Evolutionary conservation across 2,888 invertebrate genomes (phyloP), one percentile per base, ranked within the genome.

Genomic region (Dasypolia templi): DNA sequence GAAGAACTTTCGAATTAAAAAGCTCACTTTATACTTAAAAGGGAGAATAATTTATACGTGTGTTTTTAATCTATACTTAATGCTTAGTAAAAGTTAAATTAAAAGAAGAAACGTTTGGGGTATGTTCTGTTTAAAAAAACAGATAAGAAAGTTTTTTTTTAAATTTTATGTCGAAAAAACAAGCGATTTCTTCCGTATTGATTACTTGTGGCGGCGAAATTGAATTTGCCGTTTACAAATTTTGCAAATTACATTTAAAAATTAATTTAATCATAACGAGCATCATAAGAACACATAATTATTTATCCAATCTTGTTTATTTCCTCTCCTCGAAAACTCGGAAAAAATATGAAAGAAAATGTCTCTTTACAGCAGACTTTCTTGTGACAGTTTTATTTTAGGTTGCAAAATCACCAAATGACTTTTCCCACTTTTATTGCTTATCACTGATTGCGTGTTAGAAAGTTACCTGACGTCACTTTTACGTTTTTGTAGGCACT

Each of bases 1-100:
- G 17, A 74, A 22, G 75, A 87, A 73, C 72, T 87, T 81, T 55
- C 2, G 46, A 66, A 85, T 87, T 82, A 73, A 84, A 86, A 82
- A 74, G 71, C 75, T 61, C 42, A 66, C 74, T 74, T 72, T 62
- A 26, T 68, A 59, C 67, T 83, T 59, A 32, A 26, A 64, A 69
- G 62, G 66, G 58, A 62, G 64, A 69, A 59, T 62, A 77, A 70
- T 65, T 77, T 79, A 67, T 58, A 73, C 65, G 62, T 65, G 59
- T 26, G 64, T 35, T 32, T n/a, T 42, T 63, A 58, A 63, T 46
- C 49, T 79, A 53, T 79, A 42, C 42, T 66, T 35, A 59, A 32
- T n/a, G 53, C 42, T 35, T 29, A 67, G 26, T 39, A 17, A 53
- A 66, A 39, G 26, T 12, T 26, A 46, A 82, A 61, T 82, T 81